Percentiles rank a stretch among this genome's conserved stretches.
These are phyloP conservation scores for Zhengitettix transpicula DNA, from an alignment of 2,888 invertebrate genomes.

Conservation along the genomic window DNA sequence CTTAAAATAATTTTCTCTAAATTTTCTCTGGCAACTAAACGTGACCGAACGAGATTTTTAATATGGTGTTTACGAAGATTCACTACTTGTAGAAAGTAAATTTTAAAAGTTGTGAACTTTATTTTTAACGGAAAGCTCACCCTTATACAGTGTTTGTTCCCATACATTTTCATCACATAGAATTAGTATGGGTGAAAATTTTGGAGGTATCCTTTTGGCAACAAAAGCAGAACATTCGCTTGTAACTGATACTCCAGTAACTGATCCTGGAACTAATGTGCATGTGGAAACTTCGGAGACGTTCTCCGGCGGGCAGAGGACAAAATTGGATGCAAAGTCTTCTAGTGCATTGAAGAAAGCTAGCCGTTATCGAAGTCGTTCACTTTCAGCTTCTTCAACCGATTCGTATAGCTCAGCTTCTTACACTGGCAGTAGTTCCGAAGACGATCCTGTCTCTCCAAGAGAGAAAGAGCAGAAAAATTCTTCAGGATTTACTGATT, in stretches of 20 bases:
- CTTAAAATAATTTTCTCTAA: too few species aligned
- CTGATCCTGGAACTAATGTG: constrained; percentile 51
- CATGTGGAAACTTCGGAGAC: constrained; percentile 26
- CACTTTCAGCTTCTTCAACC: constrained; percentile 83
- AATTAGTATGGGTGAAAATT: not conserved
- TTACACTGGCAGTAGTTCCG: constrained; percentile 71
- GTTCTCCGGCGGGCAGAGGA: not conserved
- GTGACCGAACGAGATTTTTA: too few species aligned
- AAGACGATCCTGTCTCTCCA: constrained; percentile 85
- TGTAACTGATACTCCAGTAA: constrained; percentile 56
- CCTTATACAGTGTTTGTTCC: too few species aligned
- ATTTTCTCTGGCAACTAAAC: too few species aligned
- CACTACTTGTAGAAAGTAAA: too few species aligned
- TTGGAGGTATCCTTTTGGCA: not conserved
- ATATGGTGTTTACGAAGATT: too few species aligned
- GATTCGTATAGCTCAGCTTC: constrained; percentile 82
- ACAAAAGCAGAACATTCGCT: constrained; percentile 28
- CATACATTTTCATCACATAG: not conserved
- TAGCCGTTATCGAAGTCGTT: constrained; percentile 74
- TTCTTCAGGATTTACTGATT: constrained; percentile 67
- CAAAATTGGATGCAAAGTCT: constrained; percentile 30
- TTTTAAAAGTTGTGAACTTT: too few species aligned
- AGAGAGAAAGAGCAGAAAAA: constrained; percentile 84
- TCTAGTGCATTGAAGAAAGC: constrained; percentile 74
- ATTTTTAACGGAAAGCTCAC: too few species aligned